Percentiles rank a stretch among this genome's conserved stretches.
Evolutionary conservation across 1,140 invertebrate species (phyloP).

Genomic region (Cydia pomonella): DNA sequence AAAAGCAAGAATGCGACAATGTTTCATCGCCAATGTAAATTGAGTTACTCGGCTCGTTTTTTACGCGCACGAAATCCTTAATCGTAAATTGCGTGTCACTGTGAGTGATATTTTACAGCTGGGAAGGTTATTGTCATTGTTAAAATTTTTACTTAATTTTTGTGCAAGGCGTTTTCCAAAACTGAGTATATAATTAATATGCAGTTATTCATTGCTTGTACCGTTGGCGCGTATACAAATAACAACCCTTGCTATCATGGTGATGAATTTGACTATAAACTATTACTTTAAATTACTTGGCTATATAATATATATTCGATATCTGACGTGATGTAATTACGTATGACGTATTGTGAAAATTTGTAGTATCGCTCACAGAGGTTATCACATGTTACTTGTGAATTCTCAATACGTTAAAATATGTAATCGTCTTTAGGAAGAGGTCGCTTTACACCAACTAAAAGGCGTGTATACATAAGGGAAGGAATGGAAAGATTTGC

Average conservation of each 20-base stretch:
- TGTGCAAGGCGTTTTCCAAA: background rate
- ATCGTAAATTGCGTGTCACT: constrained; percentile 16
- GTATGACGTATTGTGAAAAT: too few relatives aligned
- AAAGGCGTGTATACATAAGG: too few relatives aligned
- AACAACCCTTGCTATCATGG: background rate
- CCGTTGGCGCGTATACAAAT: background rate
- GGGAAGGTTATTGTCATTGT: background rate
- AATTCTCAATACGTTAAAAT: too few relatives aligned
- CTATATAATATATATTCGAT: too few relatives aligned
- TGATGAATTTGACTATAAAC: too few relatives aligned
- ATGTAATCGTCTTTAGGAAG: too few relatives aligned
- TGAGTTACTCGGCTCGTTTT: constrained; percentile 21
- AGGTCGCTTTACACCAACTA: too few relatives aligned
- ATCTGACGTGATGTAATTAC: too few relatives aligned
- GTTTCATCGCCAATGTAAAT: constrained; percentile 13
- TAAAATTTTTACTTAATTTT: constrained; percentile 18
- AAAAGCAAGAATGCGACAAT: constrained; percentile 24
- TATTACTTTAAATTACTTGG: too few relatives aligned
- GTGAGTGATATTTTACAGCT: constrained; percentile 22
- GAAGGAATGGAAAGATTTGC: too few relatives aligned
- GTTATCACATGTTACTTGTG: too few relatives aligned
- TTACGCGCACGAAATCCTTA: constrained; percentile 5
- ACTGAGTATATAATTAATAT: background rate
- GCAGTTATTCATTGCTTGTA: background rate
- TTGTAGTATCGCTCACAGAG: too few relatives aligned